These are phyloP conservation scores for Saxidomus purpurata DNA, from an alignment of 1,140 invertebrate species.

Conservation along the genomic window DNA sequence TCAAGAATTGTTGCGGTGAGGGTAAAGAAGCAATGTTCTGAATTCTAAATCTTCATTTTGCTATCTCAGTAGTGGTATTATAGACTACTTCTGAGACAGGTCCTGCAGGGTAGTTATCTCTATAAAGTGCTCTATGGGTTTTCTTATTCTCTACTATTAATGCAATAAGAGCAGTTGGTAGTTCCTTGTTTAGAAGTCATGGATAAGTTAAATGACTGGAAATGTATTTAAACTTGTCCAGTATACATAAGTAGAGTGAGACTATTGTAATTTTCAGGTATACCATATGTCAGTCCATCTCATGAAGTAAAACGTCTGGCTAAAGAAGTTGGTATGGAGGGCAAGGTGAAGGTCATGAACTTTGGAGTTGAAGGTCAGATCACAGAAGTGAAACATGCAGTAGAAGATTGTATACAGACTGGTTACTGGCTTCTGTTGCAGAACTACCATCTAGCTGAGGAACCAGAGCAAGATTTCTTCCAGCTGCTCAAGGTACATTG, in stretches of 20 bases:
- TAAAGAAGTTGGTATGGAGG: conserved; percentile 80
- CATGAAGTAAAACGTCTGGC: conserved; percentile 83
- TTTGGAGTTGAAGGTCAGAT: conserved; percentile 81
- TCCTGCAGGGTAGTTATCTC: too few relatives aligned
- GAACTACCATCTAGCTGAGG: conserved; percentile 83
- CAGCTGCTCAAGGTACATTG: conserved; percentile 79
- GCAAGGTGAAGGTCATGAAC: conserved; percentile 82
- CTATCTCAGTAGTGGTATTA: too few relatives aligned
- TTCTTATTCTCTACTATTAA: too few relatives aligned
- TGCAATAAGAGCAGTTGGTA: too few relatives aligned
- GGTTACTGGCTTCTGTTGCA: conserved; percentile 85
- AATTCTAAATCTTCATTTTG: too few relatives aligned
- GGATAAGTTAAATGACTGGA: too few relatives aligned
- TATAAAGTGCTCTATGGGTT: too few relatives aligned
- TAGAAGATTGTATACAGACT: conserved; percentile 82
- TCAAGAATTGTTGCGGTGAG: too few relatives aligned
- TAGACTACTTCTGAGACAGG: too few relatives aligned
- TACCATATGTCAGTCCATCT: conserved; percentile 79
- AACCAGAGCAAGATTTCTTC: conserved; percentile 77
- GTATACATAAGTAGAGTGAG: background rate
- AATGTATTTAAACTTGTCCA: too few relatives aligned
- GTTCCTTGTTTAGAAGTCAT: too few relatives aligned
- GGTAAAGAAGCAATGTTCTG: too few relatives aligned
- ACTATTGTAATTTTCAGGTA: conserved; percentile 68
- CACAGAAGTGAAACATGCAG: conserved; percentile 76